Base-by-base conservation (phyloP, 53 echinoderm and acorn worm species). In the Paracentrotus lividus region DNA sequence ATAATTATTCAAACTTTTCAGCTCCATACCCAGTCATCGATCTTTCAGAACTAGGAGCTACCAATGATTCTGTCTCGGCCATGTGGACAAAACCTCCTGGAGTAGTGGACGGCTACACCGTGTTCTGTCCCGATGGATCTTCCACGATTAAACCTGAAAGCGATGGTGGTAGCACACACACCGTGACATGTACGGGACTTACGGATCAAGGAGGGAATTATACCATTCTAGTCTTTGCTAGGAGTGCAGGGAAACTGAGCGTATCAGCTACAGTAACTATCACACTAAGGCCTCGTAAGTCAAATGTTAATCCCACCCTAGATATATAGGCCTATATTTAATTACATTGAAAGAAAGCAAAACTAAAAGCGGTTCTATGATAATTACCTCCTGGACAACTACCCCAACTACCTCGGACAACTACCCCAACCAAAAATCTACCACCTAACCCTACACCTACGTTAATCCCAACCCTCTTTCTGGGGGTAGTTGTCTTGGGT, bases 31-130 rank as follows among this genome's bases (percentile, higher is more conserved):
- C 15, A 2, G 43, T 81, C 1, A n/a, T n/a, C 3, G n/a, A 81
- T 38, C 72, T 81, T 47, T 4, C 44, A 45, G 24, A 47, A 47
- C 1, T 42, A 7, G 81, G 81, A 8, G 47, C 81, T 24, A 81
- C 44, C n/a, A 81, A 81, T n/a, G 43, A 45, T n/a, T 81, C 81
- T 6, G 47, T 95, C 57, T 72, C 76, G 20, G 86, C 92, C 54
- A 53, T 32, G 1, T 95, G 95, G 95, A 76, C 86, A 7, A 69
- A 72, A 36, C 95, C 95, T 18, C 49, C 0, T 9, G 95, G 94
- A 16, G 56, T 64, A 42, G 95, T 86, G 16, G 31, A 32, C 21
- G 7, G 54, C 52, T 86, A 86, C 27, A 18, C 3, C 14, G 57
- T 57, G 0, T 4, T 57, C 16, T 57, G 57, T 57, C 57, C 57